Evolutionary conservation across 2,888 invertebrate genomes (phyloP).

Genomic region (Dione vanillae): DNA sequence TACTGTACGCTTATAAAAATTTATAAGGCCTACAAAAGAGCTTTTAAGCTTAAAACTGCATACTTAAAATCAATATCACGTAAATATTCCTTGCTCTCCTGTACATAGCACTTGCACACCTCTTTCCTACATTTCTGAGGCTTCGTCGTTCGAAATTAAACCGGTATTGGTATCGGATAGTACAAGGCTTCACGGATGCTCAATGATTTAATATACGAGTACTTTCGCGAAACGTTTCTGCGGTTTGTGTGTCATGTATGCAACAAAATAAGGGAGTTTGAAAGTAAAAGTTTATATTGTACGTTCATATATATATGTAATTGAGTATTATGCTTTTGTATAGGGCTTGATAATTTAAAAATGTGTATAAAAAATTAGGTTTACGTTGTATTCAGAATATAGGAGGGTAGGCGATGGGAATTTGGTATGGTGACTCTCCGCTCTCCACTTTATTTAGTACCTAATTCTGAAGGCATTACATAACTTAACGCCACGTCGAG

Average conservation of each 20-base stretch:
- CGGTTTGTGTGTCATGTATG: conserved; percentile 25
- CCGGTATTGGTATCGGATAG: conserved; percentile 48
- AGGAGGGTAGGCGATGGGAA: no score
- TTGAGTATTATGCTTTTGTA: no score
- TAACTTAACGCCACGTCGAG: no score
- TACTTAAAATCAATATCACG: conserved; percentile 40
- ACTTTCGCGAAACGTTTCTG: conserved; percentile 24
- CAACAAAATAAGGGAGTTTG: neutral
- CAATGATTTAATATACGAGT: conserved; percentile 26
- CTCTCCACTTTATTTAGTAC: no score
- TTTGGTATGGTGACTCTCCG: no score
- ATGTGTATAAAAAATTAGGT: no score
- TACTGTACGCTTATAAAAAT: neutral
- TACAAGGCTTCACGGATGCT: conserved; percentile 34
- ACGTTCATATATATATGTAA: neutral
- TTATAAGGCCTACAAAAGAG: neutral
- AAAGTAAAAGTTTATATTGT: neutral
- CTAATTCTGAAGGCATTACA: no score
- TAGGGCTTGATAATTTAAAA: no score
- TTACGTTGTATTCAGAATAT: no score
- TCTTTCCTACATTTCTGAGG: conserved; percentile 57
- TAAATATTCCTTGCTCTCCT: conserved; percentile 38
- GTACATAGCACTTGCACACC: conserved; percentile 46
- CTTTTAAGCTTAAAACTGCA: conserved; percentile 8
- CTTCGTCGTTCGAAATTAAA: conserved; percentile 65